A percentile compares a stretch with the other conserved stretches of the same genome.
Conservation (phyloP, 2,797 vertebrate species). For the Steatocranus sp. region DNA sequence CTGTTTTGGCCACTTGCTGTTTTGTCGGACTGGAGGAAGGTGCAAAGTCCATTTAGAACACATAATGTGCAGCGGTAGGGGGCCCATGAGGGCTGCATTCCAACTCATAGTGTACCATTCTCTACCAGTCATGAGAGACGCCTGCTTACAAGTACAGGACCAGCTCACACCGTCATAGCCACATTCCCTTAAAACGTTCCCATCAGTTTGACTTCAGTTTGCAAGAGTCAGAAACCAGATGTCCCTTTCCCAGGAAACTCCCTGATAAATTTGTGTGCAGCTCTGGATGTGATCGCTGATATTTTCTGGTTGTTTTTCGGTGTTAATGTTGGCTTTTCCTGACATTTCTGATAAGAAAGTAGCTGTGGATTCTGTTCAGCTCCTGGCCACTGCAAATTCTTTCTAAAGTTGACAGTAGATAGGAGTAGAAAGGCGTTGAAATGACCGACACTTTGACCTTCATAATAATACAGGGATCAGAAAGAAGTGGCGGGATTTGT, state of each 20-base stretch:
- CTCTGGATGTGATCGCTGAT: conserved; percentile 43
- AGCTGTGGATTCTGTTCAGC: conserved; percentile 30
- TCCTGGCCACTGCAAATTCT: background rate
- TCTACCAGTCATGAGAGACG: conserved; percentile 57
- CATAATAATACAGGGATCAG: background rate
- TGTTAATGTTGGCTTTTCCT: conserved; percentile 38
- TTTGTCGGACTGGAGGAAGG: conserved; percentile 34
- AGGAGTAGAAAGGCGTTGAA: conserved; percentile 2
- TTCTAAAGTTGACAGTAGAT: conserved; percentile 29
- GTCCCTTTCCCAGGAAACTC: conserved; percentile 53
- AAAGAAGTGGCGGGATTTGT: background rate
- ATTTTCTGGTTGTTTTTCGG: conserved; percentile 54
- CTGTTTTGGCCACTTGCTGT: conserved; percentile 40
- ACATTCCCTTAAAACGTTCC: conserved; percentile 31
- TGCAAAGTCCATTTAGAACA: conserved; percentile 51
- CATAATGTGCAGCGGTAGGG: conserved; percentile 2
- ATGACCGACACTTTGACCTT: conserved; percentile 4
- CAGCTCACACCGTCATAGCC: background rate
- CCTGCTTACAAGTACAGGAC: conserved; percentile 19
- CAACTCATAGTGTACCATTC: conserved; percentile 59
- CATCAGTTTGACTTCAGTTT: conserved; percentile 4
- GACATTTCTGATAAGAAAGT: conserved; percentile 42
- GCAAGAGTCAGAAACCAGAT: conserved; percentile 32
- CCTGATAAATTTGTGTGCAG: conserved; percentile 33
- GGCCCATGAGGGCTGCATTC: conserved; percentile 50